Evolutionary conservation across 2,888 invertebrate species (phyloP), one percentile per base, ranked within the genome.

Genomic region (Sminthurinus aureus): DNA sequence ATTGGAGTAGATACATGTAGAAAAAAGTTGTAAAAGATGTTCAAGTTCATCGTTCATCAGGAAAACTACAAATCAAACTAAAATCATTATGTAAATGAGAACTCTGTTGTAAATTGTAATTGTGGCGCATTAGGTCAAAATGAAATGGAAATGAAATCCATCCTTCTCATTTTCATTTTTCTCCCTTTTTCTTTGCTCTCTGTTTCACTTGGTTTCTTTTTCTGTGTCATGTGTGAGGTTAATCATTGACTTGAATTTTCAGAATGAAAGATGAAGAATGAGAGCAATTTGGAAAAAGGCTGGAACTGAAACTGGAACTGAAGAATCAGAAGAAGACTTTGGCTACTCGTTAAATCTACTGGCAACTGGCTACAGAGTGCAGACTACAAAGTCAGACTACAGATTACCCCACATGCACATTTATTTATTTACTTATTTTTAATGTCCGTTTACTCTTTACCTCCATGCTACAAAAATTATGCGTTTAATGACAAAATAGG

Each of bases 31-130:
- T 83, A 79, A 74, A 83, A 79, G 79, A 83, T 79, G 74, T 79
- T 71, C 74, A 79, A 83, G 79, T 83, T 83, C 82, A 83, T 79
- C 73, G 79, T 83, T 83, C 83, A 83, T 83, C 79, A 79, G 51
- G 50, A 52, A 79, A 79, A 75, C 83, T 79, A 83, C 83, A 83
- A 83, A 83, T 83, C 83, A 83, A 79, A 74, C 75, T 79, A 79
- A 79, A 83, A 79, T 83, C 83, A 83, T 83, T 83, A 79, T 83
- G 83, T 83, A 77, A 83, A 83, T 75, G 76, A 26, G 22, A n/a
- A 24, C 78, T 22, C n/a, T 67, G 38, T 6, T 38, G 38, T 38
- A 38, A 38, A 22, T 71, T 83, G 83, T 78, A 83, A 83, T 83
- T 73, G 83, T 24, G 26, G 78, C 38, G 78, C 78, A 83, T 79